These are phyloP conservation scores for Atta texana DNA, from an alignment of 1,140 invertebrate genomes.

Conservation along the genomic window DNA sequence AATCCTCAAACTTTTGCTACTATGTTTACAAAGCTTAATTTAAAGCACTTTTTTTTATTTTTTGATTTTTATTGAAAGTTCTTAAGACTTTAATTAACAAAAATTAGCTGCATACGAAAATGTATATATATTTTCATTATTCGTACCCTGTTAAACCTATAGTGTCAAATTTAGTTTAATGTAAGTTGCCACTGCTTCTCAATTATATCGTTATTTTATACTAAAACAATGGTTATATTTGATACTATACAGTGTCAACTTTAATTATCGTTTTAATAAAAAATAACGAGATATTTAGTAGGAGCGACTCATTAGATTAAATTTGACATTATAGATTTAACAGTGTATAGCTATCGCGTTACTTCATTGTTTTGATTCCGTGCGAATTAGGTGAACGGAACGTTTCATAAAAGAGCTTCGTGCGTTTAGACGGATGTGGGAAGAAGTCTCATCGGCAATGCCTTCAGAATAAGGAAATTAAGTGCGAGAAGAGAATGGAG, in stretches of 20 bases:
- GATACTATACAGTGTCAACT: too few relatives aligned
- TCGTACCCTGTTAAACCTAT: too few relatives aligned
- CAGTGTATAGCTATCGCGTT: background rate
- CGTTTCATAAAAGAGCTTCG: background rate
- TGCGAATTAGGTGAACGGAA: background rate
- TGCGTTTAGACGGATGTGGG: slow-evolving; percentile 46
- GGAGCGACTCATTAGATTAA: too few relatives aligned
- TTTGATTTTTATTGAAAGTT: background rate
- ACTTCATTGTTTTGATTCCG: background rate
- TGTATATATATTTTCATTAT: background rate
- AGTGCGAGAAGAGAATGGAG: slow-evolving; percentile 64
- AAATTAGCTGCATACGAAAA: background rate
- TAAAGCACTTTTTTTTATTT: background rate
- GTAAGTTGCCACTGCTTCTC: too few relatives aligned
- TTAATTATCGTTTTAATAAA: too few relatives aligned
- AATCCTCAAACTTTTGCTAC: background rate
- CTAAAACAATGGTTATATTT: too few relatives aligned
- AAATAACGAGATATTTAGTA: too few relatives aligned
- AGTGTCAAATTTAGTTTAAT: too few relatives aligned
- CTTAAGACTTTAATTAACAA: background rate
- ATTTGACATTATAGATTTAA: too few relatives aligned
- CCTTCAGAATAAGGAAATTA: slow-evolving; percentile 68
- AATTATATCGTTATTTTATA: too few relatives aligned
- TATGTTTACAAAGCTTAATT: background rate
- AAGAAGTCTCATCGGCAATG: slow-evolving; percentile 56